Base-by-base conservation (phyloP, 2,113 vertebrate species). In the Donacobius atricapilla region DNA sequence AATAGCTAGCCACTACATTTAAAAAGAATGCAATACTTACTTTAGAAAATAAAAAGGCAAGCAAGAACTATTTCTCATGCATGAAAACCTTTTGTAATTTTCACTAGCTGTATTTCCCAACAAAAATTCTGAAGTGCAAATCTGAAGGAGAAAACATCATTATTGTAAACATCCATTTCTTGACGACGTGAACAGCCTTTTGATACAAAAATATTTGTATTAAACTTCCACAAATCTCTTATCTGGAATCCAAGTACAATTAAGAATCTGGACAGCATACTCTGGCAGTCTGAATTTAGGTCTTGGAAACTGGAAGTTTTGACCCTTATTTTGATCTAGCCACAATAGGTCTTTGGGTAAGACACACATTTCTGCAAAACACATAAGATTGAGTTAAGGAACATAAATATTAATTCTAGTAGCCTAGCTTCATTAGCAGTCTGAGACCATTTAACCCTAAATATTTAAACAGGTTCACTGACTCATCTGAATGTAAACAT, bases 401-500 rank as follows among this genome's bases (percentile, higher is more conserved):
- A 83, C 54, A 60, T 27, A 79, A 65, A 72, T 25, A 76, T 33
- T 50, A 37, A 42, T 68, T 61, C n/a, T 65, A 71, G 37, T 39
- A 72, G 50, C 13, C 25, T 69, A 66, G 33, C 40, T 66, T 44
- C 78, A 44, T 25, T 54, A 72, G 51, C 25, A 76, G 45, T 45
- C 48, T 42, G 68, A 78, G 22, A 76, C 20, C 40, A 86, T 42
- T 77, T 79, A 84, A 83, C 30, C 15, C 21, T 85, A 73, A 87
- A 90, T 83, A 89, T 79, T 95, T 90, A 53, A 91, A 66, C 27
- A 54, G 30, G 50, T 94, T 94, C 84, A 77, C 33, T 73, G 63
- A 85, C 54, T 91, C 50, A 65, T 73, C 17, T 13, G 47, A 90
- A 91, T 35, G 54, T 70, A 94, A 95, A 94, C 50, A 82, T 70